Conservation (phyloP, 2,888 invertebrate species). For the Tryphoninae sp. region DNA sequence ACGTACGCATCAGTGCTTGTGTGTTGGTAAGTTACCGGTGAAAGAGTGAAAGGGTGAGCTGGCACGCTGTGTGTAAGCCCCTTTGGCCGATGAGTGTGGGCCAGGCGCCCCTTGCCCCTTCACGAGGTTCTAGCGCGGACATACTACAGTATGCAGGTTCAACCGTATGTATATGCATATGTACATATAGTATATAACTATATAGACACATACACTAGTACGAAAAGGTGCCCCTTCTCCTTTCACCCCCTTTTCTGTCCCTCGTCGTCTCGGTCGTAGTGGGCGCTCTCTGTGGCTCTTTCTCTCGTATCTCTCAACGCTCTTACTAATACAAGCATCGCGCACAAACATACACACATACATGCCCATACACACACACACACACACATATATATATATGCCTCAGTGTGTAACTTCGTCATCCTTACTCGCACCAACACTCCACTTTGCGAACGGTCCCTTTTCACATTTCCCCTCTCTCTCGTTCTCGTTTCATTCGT, state of each 20-base stretch:
- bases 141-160: constrained; percentile 30
- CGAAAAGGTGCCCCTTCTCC: constrained; percentile 18
- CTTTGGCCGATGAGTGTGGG: constrained; percentile 76
- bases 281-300: constrained; percentile 44
- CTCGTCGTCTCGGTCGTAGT: constrained; percentile 50
- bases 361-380: not conserved
- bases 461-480: constrained; percentile 65
- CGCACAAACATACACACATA: not conserved
- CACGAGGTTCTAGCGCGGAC: constrained; percentile 53
- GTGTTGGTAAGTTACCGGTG: constrained; percentile 37
- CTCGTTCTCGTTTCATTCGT: constrained; percentile 56
- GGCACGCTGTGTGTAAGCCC: constrained; percentile 71
- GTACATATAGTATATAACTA: no score
- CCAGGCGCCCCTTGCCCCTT: constrained; percentile 71
- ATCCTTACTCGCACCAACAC: constrained; percentile 50
- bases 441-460: constrained; percentile 50
- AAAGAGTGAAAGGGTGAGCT: constrained; percentile 22
- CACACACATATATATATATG: constrained; percentile 5
- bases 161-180: constrained; percentile 1
- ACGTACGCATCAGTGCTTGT: constrained; percentile 5
- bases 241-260: constrained; percentile 27
- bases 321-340: constrained; percentile 7
- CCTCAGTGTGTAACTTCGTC: constrained; percentile 53
- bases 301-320: constrained; percentile 38
- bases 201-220: constrained; percentile 15